Evolutionary conservation across 2,113 vertebrate genomes (phyloP).

Genomic region (Labeo rohita): DNA sequence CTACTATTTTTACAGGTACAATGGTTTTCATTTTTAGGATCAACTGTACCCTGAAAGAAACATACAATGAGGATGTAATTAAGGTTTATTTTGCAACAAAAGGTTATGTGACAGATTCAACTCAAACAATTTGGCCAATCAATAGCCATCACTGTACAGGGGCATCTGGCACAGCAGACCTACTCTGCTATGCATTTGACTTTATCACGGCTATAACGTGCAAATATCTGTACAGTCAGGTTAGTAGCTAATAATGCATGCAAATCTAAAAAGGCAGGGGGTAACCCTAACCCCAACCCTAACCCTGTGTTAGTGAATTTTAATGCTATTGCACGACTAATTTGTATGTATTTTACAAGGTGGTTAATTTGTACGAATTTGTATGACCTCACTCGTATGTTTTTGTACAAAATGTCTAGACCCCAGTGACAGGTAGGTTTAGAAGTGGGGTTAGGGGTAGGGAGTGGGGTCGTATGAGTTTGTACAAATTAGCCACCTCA

Average conservation of each 20-base stretch:
- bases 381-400: too few species aligned
- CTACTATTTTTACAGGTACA: conserved; percentile 62
- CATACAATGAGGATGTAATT: conserved; percentile 58
- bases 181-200: conserved; percentile 52
- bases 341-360: too few species aligned
- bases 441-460: too few species aligned
- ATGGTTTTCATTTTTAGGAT: conserved; percentile 63
- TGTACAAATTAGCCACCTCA: too few species aligned
- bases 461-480: too few species aligned
- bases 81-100: conserved; percentile 40
- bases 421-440: too few species aligned
- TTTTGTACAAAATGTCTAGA: too few species aligned
- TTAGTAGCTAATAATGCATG: not conserved
- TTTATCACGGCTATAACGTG: conserved; percentile 56
- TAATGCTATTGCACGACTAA: too few species aligned
- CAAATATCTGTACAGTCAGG: not conserved
- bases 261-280: not conserved
- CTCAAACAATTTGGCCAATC: conserved; percentile 69
- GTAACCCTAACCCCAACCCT: too few species aligned
- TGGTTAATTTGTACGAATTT: too few species aligned
- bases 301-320: too few species aligned
- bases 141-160: conserved; percentile 52
- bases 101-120: conserved; percentile 45
- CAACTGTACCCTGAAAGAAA: conserved; percentile 51
- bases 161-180: conserved; percentile 42